Conservation (phyloP, 2,113 vertebrate species). For the Apeltes quadracus region DNA sequence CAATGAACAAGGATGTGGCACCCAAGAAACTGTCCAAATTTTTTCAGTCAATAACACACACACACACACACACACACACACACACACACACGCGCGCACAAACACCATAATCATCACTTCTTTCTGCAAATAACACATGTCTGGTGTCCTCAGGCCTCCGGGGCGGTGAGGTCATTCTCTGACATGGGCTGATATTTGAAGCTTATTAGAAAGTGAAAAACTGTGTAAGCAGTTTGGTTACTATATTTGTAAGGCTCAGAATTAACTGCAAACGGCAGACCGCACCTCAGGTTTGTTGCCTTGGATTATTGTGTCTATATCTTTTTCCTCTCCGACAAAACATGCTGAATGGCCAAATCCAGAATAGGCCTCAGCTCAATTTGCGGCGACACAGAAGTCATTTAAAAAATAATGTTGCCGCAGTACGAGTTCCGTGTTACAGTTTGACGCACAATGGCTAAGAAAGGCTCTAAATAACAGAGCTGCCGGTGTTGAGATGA, state of each 20-base stretch:
- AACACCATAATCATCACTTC: not conserved
- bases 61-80: not conserved
- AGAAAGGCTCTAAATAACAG: not conserved
- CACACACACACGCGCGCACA: too few species aligned
- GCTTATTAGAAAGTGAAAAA: not conserved
- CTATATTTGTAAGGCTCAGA: not conserved
- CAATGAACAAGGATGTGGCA: not conserved
- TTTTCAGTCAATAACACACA: not conserved
- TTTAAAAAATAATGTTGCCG: not conserved
- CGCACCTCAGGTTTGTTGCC: not conserved
- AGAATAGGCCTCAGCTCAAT: not conserved
- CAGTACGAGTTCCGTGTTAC: not conserved
- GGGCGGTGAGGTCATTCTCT: not conserved
- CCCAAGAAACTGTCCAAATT: not conserved
- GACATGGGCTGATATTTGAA: slow-evolving; percentile 4
- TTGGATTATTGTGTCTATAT: not conserved
- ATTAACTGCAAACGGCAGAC: not conserved
- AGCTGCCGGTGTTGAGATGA: not conserved
- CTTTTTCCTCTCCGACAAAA: not conserved
- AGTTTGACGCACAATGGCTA: not conserved
- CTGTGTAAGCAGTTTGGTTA: not conserved
- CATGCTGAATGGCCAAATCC: not conserved
- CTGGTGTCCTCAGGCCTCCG: not conserved
- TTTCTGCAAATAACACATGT: slow-evolving; percentile 8
- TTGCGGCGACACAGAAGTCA: not conserved